Percentiles rank a stretch among this genome's conserved stretches.
phyloP scores from a whole-genome alignment of 2,888 invertebrate species.

The Ormyrus pomaceus region DNA sequence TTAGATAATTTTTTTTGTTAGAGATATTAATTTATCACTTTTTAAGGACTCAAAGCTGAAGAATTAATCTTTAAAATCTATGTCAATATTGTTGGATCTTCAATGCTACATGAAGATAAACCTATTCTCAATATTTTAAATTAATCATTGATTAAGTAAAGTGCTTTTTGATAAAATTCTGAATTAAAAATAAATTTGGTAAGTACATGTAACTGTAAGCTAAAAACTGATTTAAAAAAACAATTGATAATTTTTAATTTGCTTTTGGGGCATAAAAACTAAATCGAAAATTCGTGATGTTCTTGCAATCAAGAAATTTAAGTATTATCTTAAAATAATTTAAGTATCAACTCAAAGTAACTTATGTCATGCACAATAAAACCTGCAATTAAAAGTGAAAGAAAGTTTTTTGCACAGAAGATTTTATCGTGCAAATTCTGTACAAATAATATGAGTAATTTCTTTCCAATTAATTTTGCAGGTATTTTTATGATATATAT shows the following conservation, averaged over 20 bases:
- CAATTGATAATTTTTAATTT: neutral
- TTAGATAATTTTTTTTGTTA: conserved; percentile 9
- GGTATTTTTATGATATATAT: neutral
- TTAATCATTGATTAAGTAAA: neutral
- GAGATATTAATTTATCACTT: conserved; percentile 20
- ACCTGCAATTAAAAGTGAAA: neutral
- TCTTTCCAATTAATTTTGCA: conserved; percentile 26
- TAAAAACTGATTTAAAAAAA: conserved; percentile 18
- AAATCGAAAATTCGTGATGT: conserved; percentile 14
- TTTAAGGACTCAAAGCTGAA: conserved; percentile 4
- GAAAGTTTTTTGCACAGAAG: neutral
- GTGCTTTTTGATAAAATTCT: neutral
- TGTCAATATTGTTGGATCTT: conserved; percentile 9
- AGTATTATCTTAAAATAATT: conserved; percentile 23
- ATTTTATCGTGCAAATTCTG: neutral
- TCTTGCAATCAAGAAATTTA: conserved; percentile 21
- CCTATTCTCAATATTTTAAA: neutral
- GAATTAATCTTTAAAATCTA: conserved; percentile 17
- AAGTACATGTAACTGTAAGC: conserved; percentile 17
- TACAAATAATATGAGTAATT: conserved; percentile 11
- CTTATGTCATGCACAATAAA: conserved; percentile 8
- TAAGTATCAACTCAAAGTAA: conserved; percentile 18
- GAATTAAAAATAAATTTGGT: conserved; percentile 1
- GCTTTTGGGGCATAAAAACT: neutral
- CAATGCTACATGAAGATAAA: conserved; percentile 4